Percentiles rank a stretch among this genome's conserved stretches.
phyloP scores from a whole-genome alignment of 2,888 invertebrate genomes.

The Chirona hameri region DNA sequence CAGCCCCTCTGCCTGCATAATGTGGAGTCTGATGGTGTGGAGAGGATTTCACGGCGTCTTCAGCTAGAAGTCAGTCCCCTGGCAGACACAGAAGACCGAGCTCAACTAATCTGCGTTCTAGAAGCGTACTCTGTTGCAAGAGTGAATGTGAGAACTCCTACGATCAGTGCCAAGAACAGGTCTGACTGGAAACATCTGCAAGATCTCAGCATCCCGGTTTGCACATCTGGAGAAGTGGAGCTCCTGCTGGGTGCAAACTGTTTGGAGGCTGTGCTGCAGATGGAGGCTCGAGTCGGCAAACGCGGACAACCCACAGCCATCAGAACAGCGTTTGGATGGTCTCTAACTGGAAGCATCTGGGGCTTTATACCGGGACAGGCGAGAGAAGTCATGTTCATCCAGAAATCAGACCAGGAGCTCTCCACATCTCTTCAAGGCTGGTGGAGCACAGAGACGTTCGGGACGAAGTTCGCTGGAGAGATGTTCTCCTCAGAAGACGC shows the following conservation, averaged over 20 bases:
- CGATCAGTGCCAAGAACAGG: too few relatives aligned
- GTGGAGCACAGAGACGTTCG: background rate
- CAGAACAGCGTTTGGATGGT: background rate
- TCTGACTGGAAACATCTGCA: background rate
- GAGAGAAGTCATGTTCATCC: background rate
- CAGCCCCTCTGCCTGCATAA: background rate
- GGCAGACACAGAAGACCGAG: background rate
- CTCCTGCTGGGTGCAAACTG: background rate
- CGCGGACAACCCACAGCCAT: background rate
- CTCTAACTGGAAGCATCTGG: background rate
- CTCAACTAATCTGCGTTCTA: background rate
- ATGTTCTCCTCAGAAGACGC: too few relatives aligned
- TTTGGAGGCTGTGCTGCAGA: background rate
- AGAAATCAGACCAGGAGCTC: background rate
- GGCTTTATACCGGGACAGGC: background rate
- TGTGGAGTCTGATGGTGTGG: background rate
- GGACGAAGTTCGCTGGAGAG: background rate
- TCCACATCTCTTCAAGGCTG: background rate
- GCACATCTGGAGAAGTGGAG: background rate
- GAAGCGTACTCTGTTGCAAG: background rate
- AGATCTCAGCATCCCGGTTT: background rate
- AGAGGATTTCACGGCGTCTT: background rate
- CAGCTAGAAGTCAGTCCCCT: background rate
- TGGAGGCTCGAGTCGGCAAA: background rate
- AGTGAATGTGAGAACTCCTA: background rate